Evolutionary conservation across 2,888 invertebrate genomes (phyloP).

Genomic region (Philereme vetulata): DNA sequence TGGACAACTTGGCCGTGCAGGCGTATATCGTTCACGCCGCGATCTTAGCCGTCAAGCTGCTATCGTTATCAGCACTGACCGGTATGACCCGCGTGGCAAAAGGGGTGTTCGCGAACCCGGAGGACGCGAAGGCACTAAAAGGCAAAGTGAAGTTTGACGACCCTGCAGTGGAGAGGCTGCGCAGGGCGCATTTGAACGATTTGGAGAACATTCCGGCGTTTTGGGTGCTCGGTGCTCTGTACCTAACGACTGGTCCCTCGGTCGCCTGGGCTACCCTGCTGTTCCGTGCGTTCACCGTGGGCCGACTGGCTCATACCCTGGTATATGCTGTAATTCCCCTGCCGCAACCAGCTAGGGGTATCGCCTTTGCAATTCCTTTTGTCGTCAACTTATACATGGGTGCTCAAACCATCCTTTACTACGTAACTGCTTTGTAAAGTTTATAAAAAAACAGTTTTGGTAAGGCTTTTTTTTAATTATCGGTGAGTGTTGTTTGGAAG

Average conservation of each 20-base stretch:
- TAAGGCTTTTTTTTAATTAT: too few relatives aligned
- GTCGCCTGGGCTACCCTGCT: conserved; percentile 62
- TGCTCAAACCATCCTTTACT: conserved; percentile 56
- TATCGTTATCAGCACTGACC: conserved; percentile 56
- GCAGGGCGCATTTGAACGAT: conserved; percentile 87
- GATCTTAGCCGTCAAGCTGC: conserved; percentile 63
- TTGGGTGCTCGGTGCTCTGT: conserved; percentile 84
- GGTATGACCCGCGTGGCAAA: conserved; percentile 49
- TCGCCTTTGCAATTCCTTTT: conserved; percentile 60
- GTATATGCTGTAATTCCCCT: conserved; percentile 85
- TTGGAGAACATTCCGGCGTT: conserved; percentile 89
- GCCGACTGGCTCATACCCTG: conserved; percentile 85
- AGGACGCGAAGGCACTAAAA: conserved; percentile 57
- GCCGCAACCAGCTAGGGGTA: conserved; percentile 81
- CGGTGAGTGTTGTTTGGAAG: too few relatives aligned
- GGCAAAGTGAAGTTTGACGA: conserved; percentile 69
- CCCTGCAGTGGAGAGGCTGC: conserved; percentile 60
- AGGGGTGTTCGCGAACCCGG: conserved; percentile 64
- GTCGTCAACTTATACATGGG: conserved; percentile 66
- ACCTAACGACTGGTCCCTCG: conserved; percentile 84
- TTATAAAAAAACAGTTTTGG: background rate
- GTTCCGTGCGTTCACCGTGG: conserved; percentile 79
- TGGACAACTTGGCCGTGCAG: conserved; percentile 57
- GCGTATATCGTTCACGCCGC: conserved; percentile 68
- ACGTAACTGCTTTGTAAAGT: conserved; percentile 49